A percentile compares a stretch with the other conserved stretches of the same genome.
phyloP scores from a whole-genome alignment of 1,140 invertebrate genomes.

The Gerris buenoi region DNA sequence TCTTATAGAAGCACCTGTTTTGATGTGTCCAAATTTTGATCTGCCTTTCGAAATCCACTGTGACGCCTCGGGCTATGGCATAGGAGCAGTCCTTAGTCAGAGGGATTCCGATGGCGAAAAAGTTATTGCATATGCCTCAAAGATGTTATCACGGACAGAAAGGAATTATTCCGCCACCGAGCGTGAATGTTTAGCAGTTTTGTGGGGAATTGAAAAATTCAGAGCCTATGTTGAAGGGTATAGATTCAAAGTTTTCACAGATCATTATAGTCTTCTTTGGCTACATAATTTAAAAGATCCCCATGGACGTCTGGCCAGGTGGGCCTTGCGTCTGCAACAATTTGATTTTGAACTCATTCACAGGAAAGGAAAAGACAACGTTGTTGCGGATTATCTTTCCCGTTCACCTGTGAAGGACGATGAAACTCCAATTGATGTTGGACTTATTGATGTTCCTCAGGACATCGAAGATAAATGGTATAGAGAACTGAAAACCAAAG shows the following conservation, averaged over 20 bases:
- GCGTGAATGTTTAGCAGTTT: constrained; percentile 30
- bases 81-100: constrained; percentile 25
- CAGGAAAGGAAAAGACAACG: constrained; percentile 17
- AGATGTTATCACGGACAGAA: constrained; percentile 27
- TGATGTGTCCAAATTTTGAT: constrained; percentile 21
- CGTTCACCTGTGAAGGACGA: no score
- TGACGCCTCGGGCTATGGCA: constrained; percentile 22
- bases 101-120: constrained; percentile 16
- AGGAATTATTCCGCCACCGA: constrained; percentile 32
- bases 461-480: no score
- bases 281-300: constrained; percentile 30
- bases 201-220: constrained; percentile 29
- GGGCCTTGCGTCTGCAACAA: constrained; percentile 23
- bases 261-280: constrained; percentile 33
- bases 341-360: constrained; percentile 22
- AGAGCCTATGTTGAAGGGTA: constrained; percentile 23
- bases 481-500: neutral
- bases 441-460: no score
- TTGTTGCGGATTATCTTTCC: constrained; percentile 12
- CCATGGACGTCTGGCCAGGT: constrained; percentile 28
- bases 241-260: constrained; percentile 29
- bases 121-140: constrained; percentile 31
- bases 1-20: constrained; percentile 15
- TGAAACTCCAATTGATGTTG: no score
- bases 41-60: constrained; percentile 21